phyloP scores from a whole-genome alignment of 2,888 invertebrate species.

The Zygothrica quintamaculata region DNA sequence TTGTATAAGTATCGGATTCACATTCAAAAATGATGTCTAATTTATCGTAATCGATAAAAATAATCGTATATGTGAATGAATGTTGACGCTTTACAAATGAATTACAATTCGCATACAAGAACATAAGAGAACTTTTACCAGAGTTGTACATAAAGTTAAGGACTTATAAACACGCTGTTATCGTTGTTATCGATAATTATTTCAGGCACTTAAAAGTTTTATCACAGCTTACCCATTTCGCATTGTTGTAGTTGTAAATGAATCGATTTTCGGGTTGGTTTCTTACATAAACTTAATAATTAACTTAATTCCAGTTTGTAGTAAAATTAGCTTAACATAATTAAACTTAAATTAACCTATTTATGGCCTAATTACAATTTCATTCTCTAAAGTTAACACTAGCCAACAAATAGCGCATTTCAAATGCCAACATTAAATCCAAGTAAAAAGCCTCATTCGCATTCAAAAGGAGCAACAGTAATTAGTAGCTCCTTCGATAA shows the following conservation, averaged over 20 bases:
- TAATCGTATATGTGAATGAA: no score
- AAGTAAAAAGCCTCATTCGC: constrained; percentile 33
- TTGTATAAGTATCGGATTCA: not conserved
- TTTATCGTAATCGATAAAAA: not conserved
- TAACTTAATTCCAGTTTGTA: constrained; percentile 36
- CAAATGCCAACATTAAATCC: constrained; percentile 7
- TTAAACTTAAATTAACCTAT: constrained; percentile 26
- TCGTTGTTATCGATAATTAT: not conserved
- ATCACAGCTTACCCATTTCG: no score
- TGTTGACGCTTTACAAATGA: no score
- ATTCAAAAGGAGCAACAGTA: constrained; percentile 40
- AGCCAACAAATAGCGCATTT: constrained; percentile 24
- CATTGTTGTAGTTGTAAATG: constrained; percentile 40
- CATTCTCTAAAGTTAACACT: constrained; percentile 22
- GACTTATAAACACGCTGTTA: no score
- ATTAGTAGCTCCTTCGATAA: constrained; percentile 28
- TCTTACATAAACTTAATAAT: not conserved
- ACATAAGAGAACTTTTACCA: no score
- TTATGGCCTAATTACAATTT: constrained; percentile 49
- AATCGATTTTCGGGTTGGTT: constrained; percentile 60
- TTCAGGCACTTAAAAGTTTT: no score
- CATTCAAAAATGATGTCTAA: no score
- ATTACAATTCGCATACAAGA: no score
- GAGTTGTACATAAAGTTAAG: no score
- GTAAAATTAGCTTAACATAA: constrained; percentile 2